phyloP scores from a whole-genome alignment of 2,888 invertebrate species.

The Lasius platythorax region DNA sequence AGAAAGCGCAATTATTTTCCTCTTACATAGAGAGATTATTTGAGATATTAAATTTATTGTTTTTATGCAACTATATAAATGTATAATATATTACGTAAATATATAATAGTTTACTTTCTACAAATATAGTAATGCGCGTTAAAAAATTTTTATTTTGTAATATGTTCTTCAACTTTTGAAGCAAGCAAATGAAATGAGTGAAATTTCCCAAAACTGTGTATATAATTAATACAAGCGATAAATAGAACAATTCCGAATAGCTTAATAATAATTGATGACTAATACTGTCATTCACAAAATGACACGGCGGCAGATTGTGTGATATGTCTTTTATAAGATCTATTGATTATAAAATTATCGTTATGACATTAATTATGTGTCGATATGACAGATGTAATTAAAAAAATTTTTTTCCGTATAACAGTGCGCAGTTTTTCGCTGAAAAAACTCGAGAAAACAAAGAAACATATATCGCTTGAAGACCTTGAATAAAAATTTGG shows the following conservation, averaged over 20 bases:
- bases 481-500: conserved; percentile 63
- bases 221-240: not conserved
- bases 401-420: not conserved
- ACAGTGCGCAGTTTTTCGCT: not conserved
- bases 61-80: not conserved
- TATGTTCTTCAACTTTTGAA: not conserved
- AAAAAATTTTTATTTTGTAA: not conserved
- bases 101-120: too few relatives aligned
- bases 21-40: not conserved
- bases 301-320: not conserved
- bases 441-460: conserved; percentile 16
- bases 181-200: not conserved
- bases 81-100: too few relatives aligned
- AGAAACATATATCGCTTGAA: conserved; percentile 58
- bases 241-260: not conserved
- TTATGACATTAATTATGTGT: not conserved
- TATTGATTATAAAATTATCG: not conserved
- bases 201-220: not conserved
- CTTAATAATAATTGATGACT: not conserved
- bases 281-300: not conserved
- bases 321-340: not conserved
- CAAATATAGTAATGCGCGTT: not conserved
- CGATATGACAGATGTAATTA: not conserved
- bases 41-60: not conserved
- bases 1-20: not conserved